Evolutionary conservation across 1,140 invertebrate genomes (phyloP).

Genomic region (Leptinotarsa texana): DNA sequence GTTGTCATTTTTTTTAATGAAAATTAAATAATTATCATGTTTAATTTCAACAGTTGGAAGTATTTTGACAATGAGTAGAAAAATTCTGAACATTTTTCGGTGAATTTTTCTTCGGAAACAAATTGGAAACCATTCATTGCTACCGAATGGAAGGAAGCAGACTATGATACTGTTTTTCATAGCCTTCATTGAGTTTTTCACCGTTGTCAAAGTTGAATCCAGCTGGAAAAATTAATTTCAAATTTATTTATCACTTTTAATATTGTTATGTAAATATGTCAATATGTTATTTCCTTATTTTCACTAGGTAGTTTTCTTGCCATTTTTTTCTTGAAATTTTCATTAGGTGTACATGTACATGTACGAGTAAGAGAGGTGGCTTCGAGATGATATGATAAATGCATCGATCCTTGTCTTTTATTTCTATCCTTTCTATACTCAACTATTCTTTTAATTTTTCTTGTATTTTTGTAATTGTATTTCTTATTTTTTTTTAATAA

Average conservation of each 20-base stretch:
- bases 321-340: constrained; percentile 7
- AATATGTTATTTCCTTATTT: constrained; percentile 27
- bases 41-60: not conserved
- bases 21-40: not conserved
- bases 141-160: too few relatives aligned
- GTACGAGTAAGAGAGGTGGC: not conserved
- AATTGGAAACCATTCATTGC: not conserved
- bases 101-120: not conserved
- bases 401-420: not conserved
- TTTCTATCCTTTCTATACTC: not conserved
- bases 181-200: too few relatives aligned
- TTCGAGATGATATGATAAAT: not conserved
- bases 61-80: constrained; percentile 24
- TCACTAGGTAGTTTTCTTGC: constrained; percentile 11
- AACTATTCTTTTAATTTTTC: not conserved
- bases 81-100: not conserved
- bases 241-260: constrained; percentile 42
- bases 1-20: not conserved
- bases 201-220: not conserved
- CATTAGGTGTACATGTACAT: not conserved
- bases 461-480: not conserved
- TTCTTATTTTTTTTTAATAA: not conserved
- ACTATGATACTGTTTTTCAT: too few relatives aligned
- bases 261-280: constrained; percentile 40
- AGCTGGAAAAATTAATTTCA: constrained; percentile 9